A percentile compares a stretch with the other conserved stretches of the same genome.
Conservation (phyloP, 2,888 invertebrate genomes). For the Meliscaeva auricollis region DNA sequence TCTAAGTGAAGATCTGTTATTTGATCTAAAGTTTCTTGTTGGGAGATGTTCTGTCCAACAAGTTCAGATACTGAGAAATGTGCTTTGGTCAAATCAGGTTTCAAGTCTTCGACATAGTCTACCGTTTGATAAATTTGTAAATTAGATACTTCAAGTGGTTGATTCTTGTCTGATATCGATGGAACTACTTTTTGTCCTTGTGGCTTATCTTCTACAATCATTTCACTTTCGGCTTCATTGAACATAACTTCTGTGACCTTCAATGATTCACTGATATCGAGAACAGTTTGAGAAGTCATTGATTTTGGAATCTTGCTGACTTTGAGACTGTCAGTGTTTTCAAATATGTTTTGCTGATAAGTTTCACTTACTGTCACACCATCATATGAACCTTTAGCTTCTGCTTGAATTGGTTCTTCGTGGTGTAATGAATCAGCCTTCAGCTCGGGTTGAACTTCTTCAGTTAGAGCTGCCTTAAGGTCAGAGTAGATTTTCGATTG, state of each 20-base stretch:
- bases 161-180: constrained; percentile 73
- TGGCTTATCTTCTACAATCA: constrained; percentile 55
- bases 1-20: constrained; percentile 62
- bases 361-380: constrained; percentile 79
- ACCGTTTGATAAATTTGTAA: constrained; percentile 78
- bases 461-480: constrained; percentile 84
- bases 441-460: constrained; percentile 85
- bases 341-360: constrained; percentile 77
- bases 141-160: constrained; percentile 77
- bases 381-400: constrained; percentile 83
- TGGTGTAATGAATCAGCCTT: constrained; percentile 81
- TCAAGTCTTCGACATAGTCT: constrained; percentile 59
- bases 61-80: constrained; percentile 76
- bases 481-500: constrained; percentile 81
- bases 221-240: constrained; percentile 76
- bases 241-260: constrained; percentile 79
- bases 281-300: constrained; percentile 49
- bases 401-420: constrained; percentile 78
- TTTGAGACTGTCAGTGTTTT: constrained; percentile 73
- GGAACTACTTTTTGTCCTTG: constrained; percentile 46
- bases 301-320: constrained; percentile 64
- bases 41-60: constrained; percentile 72
- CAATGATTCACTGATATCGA: constrained; percentile 77
- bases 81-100: constrained; percentile 76
- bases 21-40: constrained; percentile 79